Conservation (phyloP, 2,113 vertebrate species). For the Hippocampus abdominalis region DNA sequence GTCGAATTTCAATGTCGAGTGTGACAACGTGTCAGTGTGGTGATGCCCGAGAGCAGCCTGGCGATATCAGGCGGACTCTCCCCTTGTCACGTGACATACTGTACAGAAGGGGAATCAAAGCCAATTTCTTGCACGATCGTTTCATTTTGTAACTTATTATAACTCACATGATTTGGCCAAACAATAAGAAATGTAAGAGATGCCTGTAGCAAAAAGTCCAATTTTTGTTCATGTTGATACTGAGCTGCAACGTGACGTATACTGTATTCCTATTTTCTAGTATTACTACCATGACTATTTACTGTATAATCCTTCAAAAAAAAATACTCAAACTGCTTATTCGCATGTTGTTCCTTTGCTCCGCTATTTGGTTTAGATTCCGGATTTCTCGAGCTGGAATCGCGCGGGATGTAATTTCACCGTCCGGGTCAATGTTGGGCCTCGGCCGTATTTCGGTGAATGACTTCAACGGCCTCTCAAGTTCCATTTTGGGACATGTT, state of each 20-base stretch:
- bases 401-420: constrained; percentile 54
- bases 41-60: constrained; percentile 19
- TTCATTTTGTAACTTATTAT: too few relatives aligned
- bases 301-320: background rate
- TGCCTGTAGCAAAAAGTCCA: background rate
- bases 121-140: background rate
- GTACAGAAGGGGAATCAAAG: background rate
- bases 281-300: background rate
- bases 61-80: constrained; percentile 22
- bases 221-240: background rate
- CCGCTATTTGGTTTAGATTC: constrained; percentile 7
- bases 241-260: background rate
- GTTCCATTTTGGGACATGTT: constrained; percentile 22
- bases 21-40: background rate
- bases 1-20: background rate
- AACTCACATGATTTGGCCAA: too few relatives aligned
- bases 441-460: constrained; percentile 17
- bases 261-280: too few relatives aligned
- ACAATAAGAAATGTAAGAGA: too few relatives aligned
- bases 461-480: constrained; percentile 3
- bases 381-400: background rate
- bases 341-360: background rate
- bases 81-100: background rate
- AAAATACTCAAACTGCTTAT: background rate
- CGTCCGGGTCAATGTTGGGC: constrained; percentile 46